Base-by-base conservation (phyloP, 2,113 vertebrate species). In the Callopanchax toddi region DNA sequence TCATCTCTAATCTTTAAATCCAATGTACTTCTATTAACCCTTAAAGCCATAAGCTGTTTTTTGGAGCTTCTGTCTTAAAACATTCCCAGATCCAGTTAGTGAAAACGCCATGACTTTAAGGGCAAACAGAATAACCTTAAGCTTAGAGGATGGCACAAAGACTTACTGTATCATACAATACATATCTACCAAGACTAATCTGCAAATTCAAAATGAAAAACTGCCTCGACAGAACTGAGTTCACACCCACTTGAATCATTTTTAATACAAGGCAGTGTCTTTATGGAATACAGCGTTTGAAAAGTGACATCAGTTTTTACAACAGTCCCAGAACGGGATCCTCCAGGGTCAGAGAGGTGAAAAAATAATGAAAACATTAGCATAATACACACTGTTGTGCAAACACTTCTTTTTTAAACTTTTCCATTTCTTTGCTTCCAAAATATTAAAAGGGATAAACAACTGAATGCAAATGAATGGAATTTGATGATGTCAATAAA, bases 1-100 rank as follows among this genome's bases (percentile, higher is more conserved):
- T 56, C 23, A 51, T 66, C 16, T 63, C 61, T 76, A 70, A 80
- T 76, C 53, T 78, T 70, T 64, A 60, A 66, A 70, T 83, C 39
- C 43, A 40, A 63, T 67, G 50, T 60, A 20, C 21, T 56, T 74
- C 55, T 62, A 71, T 81, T 63, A 72, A 63, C 60, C 48, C 37
- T 18, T 43, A 63, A 63, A 63, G 36, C 60, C 37, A 8, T 42
- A 52, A 52, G 37, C 60, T 52, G 37, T 60, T 48, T 51, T 51
- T 63, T 52, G n/a, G 20, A 63, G 18, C 60, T 22, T 43, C 37
- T 18, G 6, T 50, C 60, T 51, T 18, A 39, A 62, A 51, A 29
- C 36, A 62, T 62, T 13, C 17, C 51, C 12, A 40, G 23, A 61
- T 50, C 37, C 60, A 52, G 37, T 63, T 50, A 32, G 46, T 15